Base-by-base conservation (phyloP, 2,888 invertebrate species). In the Ypsolopha scabrella region DNA sequence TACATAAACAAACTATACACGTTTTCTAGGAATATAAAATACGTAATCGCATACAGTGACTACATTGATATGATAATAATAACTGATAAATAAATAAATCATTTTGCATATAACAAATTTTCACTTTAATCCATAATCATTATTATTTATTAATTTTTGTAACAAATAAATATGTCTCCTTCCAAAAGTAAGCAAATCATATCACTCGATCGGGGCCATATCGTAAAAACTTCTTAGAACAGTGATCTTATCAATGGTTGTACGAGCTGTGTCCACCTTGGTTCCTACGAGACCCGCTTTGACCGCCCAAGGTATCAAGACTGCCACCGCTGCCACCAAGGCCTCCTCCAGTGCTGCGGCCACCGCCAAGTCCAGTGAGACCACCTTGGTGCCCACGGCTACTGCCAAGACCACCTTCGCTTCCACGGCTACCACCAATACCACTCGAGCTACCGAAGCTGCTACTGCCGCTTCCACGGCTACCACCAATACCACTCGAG, bases 221-320 rank as follows among this genome's bases (percentile, higher is more conserved):
- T 24, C 24, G 24, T 24, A 24, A 4, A 24, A 24, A 4, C 24
- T 24, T 24, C 24, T 24, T 2, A 3, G 4, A 24, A 24, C 2
- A 4, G 4, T 24, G 4, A 24, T 24, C 24, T 24, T 24, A 24
- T 38, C 38, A 38, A 38, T 14, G 13, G 6, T 11, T 11, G 46
- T 46, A 10, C 4, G 10, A 24, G 8, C 46, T 38, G 14, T 14
- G 38, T 48, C 48, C 57, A 7, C 60, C 57, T 36, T 50, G 52
- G 7, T 43, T 4, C 4, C 50, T 38, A 1, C 55, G 56, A 46
- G 48, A 51, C 34, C 61, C 56, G 0, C 59, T 55, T 13, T 43
- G 10, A 8, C 61, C 54, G 0, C 63, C 61, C n/a, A 52, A 59
- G 1, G 65, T 13, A 11, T 41, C 41, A 11, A 41, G 41, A n/a